These are phyloP conservation scores for Montipora sp. DNA, from an alignment of 64 coral and sea anemone genomes.

Conservation along the genomic window DNA sequence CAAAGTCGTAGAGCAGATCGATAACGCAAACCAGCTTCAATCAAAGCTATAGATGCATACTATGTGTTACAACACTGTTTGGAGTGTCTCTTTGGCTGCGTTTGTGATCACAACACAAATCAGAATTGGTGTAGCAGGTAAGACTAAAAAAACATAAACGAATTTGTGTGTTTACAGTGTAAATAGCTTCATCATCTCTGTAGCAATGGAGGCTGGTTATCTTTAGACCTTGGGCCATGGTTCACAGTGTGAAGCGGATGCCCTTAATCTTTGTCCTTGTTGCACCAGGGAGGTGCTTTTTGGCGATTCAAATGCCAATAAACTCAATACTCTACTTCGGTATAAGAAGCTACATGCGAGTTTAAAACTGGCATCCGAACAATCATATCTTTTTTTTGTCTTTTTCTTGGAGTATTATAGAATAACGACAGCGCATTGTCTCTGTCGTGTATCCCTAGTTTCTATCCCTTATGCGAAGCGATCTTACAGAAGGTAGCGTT, in stretches of 20 bases:
- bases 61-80: conserved; percentile 19
- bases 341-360: background rate
- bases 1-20: background rate
- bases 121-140: conserved; percentile 21
- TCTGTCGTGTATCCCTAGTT: too few species aligned
- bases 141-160: background rate
- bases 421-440: too few species aligned
- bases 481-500: too few species aligned
- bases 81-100: conserved; percentile 2
- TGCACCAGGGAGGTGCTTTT: conserved; percentile 24
- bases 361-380: too few species aligned
- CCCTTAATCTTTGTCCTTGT: conserved; percentile 31
- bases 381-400: too few species aligned
- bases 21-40: background rate
- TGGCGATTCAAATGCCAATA: conserved; percentile 39
- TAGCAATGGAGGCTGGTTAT: conserved; percentile 1
- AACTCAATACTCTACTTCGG: background rate
- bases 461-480: too few species aligned
- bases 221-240: conserved; percentile 32
- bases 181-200: conserved; percentile 7
- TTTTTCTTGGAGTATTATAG: too few species aligned
- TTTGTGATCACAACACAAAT: conserved; percentile 2
- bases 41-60: background rate
- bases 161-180: background rate
- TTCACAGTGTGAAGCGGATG: conserved; percentile 40